Base-by-base conservation (phyloP, 2,797 vertebrate genomes). In the Schizopygopsis pylzovi region DNA sequence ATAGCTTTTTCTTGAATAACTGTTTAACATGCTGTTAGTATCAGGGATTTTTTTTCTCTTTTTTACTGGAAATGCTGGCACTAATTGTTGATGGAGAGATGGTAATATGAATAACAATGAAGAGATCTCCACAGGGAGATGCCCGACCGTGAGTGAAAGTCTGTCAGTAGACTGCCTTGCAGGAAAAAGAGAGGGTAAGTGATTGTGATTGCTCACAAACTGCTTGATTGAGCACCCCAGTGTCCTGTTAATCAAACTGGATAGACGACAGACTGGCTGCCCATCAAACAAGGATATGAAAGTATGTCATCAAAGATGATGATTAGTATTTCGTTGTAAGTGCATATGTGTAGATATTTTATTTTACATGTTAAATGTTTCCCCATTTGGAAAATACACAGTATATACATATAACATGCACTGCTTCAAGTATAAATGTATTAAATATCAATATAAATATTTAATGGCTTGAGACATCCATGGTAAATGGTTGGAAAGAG, bases 201-300 rank as follows among this genome's bases (percentile, higher is more conserved):
- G 83, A 89, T 88, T 81, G 83, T 33, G 37, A 86, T 78, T 83
- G 88, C 84, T 85, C 83, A 54, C 59, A 47, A 33, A 75, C 67
- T 70, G 81, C 81, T 83, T 88, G 75, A 89, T 77, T 75, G 68
- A 28, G 52, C 28, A 33, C 85, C 79, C 68, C 87, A 87, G 75
- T 87, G 88, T 90, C 28, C 90, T 90, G 86, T 83, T 81, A 89
- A 82, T 89, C 85, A 87, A 47, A 83, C 68, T 85, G 83, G 83
- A 56, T 79, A 41, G 37, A 63, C 79, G 16, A 54, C 54, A 86
- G 63, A 72, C 83, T 82, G 47, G 22, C 49, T 85, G 68, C 65
- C 45, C 54, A 45, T 85, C 68, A 87, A 47, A 49, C 45, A 78
- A 67, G 18, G 3, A 81, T 59, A 39, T n/a, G 18, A n/a, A 79